Evolutionary conservation across 2,888 invertebrate species (phyloP).

Genomic region (Sepioteuthis lessoniana): DNA sequence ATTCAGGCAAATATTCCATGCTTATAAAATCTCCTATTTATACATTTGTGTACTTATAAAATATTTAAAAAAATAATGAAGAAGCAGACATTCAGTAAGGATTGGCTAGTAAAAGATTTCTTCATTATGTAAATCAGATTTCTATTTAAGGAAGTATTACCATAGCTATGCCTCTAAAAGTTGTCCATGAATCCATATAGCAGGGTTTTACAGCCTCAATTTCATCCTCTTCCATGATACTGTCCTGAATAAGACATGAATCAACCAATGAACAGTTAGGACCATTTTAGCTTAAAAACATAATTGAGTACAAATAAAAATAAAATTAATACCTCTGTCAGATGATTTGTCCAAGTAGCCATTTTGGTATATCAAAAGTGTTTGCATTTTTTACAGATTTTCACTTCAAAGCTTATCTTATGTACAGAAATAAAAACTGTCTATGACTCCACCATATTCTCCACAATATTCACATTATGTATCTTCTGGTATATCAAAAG

Average conservation of each 20-base stretch:
- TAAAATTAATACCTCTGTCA: background rate
- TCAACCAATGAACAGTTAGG: background rate
- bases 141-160: background rate
- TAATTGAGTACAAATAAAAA: background rate
- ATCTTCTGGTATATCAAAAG: too few species aligned
- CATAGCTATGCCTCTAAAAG: background rate
- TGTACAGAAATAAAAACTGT: too few species aligned
- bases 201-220: background rate
- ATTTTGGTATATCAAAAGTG: too few species aligned
- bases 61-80: background rate
- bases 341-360: background rate
- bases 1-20: background rate
- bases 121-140: background rate
- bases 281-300: background rate
- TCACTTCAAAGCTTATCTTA: too few species aligned
- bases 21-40: background rate
- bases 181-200: background rate
- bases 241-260: conserved; percentile 23
- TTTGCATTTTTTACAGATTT: too few species aligned
- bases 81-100: background rate
- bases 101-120: background rate
- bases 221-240: conserved; percentile 20
- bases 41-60: background rate
- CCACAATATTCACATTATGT: too few species aligned
- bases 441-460: too few species aligned